A percentile compares a stretch with the other conserved stretches of the same genome.
These are phyloP conservation scores for Tenebrosternarchus preto DNA, from an alignment of 2,113 vertebrate species.

Conservation along the genomic window DNA sequence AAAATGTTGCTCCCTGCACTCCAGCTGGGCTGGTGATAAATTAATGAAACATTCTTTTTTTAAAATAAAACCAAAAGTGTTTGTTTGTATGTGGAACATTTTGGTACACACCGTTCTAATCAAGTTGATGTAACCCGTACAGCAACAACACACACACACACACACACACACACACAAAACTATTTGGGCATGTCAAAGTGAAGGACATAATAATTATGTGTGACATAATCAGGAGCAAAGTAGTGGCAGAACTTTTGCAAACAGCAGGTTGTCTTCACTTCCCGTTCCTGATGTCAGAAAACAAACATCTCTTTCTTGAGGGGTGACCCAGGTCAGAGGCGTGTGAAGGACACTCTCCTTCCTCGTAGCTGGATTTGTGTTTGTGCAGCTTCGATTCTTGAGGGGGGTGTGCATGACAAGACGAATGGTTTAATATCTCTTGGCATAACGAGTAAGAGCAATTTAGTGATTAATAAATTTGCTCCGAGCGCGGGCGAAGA, in stretches of 20 bases:
- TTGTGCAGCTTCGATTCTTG: constrained; percentile 29
- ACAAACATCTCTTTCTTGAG: background rate
- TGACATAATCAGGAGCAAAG: background rate
- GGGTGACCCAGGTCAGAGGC: background rate
- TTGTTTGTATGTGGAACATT: background rate
- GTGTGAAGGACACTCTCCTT: constrained; percentile 40
- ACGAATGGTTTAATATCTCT: constrained; percentile 60
- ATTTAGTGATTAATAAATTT: constrained; percentile 60
- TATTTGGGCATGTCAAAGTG: background rate
- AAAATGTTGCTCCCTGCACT: background rate
- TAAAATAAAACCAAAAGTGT: background rate
- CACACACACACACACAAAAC: too few relatives aligned
- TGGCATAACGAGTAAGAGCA: constrained; percentile 53
- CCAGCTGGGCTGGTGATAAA: background rate
- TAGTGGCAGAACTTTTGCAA: background rate
- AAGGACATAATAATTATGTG: background rate
- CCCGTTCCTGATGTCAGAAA: too few relatives aligned
- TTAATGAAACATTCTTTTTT: background rate
- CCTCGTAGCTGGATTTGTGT: constrained; percentile 38
- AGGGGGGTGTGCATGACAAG: constrained; percentile 24
- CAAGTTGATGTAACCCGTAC: background rate
- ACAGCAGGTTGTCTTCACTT: background rate
- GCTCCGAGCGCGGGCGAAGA: constrained; percentile 30
- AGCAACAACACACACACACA: too few relatives aligned
- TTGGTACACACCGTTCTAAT: background rate